These are phyloP conservation scores for Plutomurus gul DNA, from an alignment of 1,140 invertebrate genomes.

Conservation along the genomic window DNA sequence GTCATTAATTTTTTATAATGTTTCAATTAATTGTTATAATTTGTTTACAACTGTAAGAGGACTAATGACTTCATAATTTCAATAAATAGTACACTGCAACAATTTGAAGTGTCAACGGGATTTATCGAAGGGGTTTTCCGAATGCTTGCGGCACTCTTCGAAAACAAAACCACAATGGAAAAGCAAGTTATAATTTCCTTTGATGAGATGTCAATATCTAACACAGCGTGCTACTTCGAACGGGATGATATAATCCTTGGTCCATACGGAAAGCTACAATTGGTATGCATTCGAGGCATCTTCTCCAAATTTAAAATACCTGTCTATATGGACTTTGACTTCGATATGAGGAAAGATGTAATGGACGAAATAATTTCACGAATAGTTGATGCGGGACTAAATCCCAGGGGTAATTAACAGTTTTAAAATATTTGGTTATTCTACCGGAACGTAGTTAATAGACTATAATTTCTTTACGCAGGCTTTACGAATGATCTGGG, in stretches of 20 bases:
- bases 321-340: neutral
- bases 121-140: neutral
- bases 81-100: neutral
- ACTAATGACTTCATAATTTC: neutral
- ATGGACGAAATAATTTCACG: neutral
- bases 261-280: neutral
- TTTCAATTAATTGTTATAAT: no score
- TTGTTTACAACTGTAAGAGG: no score
- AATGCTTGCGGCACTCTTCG: no score
- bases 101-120: neutral
- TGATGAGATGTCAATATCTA: neutral
- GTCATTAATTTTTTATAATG: no score
- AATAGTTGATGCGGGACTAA: neutral
- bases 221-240: neutral
- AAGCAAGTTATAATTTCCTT: neutral
- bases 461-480: neutral
- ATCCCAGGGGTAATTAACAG: no score
- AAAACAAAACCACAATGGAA: no score
- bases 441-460: no score
- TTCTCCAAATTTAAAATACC: neutral
- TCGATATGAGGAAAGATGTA: neutral
- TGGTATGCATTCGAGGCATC: neutral
- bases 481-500: neutral
- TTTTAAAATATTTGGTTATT: no score
- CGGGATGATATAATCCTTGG: neutral